phyloP scores from a whole-genome alignment of 1,140 invertebrate species.

The Leptopilina boulardi region DNA sequence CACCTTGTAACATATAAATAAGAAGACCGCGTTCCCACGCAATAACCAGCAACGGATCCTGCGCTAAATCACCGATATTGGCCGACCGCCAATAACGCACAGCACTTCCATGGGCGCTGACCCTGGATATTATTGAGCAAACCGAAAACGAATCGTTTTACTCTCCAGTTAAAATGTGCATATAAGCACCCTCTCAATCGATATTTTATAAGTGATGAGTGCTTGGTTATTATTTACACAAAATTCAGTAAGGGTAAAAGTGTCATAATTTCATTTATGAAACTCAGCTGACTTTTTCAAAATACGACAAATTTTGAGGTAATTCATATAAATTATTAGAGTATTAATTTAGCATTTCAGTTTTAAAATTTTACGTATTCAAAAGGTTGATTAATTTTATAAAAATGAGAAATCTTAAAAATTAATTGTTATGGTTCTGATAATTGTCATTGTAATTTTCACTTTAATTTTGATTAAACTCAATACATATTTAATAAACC shows the following conservation, averaged over 20 bases:
- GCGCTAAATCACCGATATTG: conserved; percentile 69
- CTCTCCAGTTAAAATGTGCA: not conserved
- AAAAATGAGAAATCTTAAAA: too few species aligned
- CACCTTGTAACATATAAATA: conserved; percentile 59
- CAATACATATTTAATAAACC: too few species aligned
- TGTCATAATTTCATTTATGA: not conserved
- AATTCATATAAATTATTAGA: too few species aligned
- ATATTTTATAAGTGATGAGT: conserved; percentile 23
- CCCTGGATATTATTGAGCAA: conserved; percentile 40
- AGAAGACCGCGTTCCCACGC: conserved; percentile 58
- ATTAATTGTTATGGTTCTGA: too few species aligned
- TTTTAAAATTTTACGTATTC: too few species aligned
- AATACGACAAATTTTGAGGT: not conserved
- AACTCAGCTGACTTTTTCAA: not conserved
- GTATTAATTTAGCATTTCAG: too few species aligned
- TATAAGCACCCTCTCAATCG: conserved; percentile 17
- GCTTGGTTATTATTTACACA: not conserved
- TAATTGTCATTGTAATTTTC: too few species aligned
- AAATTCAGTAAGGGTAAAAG: not conserved
- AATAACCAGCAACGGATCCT: conserved; percentile 61
- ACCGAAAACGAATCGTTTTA: conserved; percentile 5
- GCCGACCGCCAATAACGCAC: conserved; percentile 59
- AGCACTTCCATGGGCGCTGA: conserved; percentile 34
- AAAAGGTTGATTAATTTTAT: too few species aligned
- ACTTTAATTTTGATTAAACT: too few species aligned